Evolutionary conservation across 2,888 invertebrate species (phyloP).

Genomic region (Glyphotaelius pellucidus): DNA sequence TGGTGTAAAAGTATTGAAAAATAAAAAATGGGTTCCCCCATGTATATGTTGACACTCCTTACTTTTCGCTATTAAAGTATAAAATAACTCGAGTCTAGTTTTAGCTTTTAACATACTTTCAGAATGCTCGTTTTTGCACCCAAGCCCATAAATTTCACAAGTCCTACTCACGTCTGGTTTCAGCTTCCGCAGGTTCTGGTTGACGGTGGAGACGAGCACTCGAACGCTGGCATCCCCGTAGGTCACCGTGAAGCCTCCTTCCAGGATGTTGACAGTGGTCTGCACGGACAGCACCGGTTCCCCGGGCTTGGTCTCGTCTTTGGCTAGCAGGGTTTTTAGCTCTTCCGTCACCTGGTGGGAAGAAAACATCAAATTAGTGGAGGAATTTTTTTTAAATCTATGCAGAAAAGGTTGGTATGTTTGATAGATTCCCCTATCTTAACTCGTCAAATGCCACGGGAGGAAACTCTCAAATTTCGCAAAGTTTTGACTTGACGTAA

Average conservation of each 20-base stretch:
- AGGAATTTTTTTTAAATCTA: too few relatives aligned
- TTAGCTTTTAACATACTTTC: too few relatives aligned
- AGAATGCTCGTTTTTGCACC: too few relatives aligned
- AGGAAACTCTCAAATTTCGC: too few relatives aligned
- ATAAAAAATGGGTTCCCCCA: too few relatives aligned
- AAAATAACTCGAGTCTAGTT: background rate
- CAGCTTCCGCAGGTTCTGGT: constrained; percentile 94
- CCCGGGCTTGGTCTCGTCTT: constrained; percentile 70
- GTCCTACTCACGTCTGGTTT: constrained; percentile 84
- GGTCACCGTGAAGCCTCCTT: constrained; percentile 89
- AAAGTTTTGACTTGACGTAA: too few relatives aligned
- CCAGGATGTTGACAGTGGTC: constrained; percentile 70
- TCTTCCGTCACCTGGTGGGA: constrained; percentile 84
- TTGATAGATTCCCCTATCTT: too few relatives aligned
- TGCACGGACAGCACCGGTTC: constrained; percentile 66
- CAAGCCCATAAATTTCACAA: background rate
- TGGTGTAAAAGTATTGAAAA: too few relatives aligned
- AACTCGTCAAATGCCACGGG: too few relatives aligned
- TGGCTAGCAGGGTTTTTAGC: constrained; percentile 84
- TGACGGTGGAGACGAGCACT: constrained; percentile 94
- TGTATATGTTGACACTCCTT: too few relatives aligned
- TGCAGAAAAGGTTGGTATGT: too few relatives aligned
- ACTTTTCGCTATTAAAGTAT: too few relatives aligned
- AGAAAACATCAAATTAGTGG: background rate
- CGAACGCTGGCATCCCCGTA: constrained; percentile 91